phyloP scores from a whole-genome alignment of 2,797 vertebrate genomes.

The Eidolon dupreanum region DNA sequence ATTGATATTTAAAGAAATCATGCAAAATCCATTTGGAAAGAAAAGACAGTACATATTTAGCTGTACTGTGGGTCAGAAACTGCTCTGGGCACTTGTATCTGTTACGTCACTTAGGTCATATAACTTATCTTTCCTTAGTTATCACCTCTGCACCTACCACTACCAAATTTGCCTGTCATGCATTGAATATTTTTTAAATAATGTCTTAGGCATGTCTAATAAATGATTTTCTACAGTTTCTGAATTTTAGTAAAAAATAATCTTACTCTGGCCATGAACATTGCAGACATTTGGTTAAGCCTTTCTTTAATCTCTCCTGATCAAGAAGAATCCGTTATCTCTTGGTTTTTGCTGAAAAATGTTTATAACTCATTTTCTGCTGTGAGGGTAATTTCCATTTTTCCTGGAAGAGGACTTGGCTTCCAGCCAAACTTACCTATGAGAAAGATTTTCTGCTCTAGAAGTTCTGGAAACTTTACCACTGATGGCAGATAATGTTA shows the following conservation, averaged over 20 bases:
- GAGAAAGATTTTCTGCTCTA: constrained; percentile 24
- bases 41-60: neutral
- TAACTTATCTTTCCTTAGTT: neutral
- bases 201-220: neutral
- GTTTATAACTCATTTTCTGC: neutral
- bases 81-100: neutral
- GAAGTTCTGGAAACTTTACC: neutral
- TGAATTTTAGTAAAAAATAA: neutral
- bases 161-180: neutral
- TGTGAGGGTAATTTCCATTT: constrained; percentile 3
- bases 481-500: neutral
- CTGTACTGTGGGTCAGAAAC: neutral
- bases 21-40: neutral
- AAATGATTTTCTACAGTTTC: neutral
- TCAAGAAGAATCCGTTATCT: neutral
- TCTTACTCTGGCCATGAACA: neutral
- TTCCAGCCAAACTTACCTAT: neutral
- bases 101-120: neutral
- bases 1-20: neutral
- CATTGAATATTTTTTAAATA: neutral
- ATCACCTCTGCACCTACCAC: neutral
- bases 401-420: neutral
- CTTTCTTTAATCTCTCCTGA: neutral
- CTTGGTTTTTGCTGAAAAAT: neutral
- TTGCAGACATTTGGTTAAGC: neutral